Conservation (phyloP, 2,888 invertebrate genomes). For the Eueremaeus valkanovi region DNA sequence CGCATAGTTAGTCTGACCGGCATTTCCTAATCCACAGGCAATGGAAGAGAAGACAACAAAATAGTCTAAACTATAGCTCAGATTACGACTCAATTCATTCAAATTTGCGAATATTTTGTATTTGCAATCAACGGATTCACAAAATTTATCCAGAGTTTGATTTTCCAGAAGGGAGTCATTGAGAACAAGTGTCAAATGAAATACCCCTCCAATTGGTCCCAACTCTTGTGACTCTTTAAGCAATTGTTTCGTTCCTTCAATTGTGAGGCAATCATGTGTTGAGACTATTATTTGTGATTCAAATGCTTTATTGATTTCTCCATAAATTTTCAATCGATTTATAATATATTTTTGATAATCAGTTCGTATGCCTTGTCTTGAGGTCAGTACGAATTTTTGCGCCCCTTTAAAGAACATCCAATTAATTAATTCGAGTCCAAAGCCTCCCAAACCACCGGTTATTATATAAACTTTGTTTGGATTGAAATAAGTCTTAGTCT, state of each 20-base stretch:
- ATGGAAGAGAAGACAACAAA: conserved; percentile 95
- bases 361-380: too few species aligned
- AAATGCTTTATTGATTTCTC: background rate
- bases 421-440: too few species aligned
- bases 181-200: conserved; percentile 79
- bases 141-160: conserved; percentile 70
- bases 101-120: conserved; percentile 72
- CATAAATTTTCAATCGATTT: background rate
- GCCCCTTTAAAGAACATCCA: too few species aligned
- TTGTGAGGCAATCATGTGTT: conserved; percentile 51
- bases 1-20: conserved; percentile 94
- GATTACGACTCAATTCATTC: conserved; percentile 70
- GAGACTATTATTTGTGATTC: background rate
- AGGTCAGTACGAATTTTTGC: too few species aligned
- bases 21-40: conserved; percentile 91
- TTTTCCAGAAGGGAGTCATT: conserved; percentile 82
- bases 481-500: too few species aligned
- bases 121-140: conserved; percentile 74
- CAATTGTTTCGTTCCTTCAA: conserved; percentile 65
- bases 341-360: background rate
- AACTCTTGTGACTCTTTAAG: conserved; percentile 65
- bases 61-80: conserved; percentile 74
- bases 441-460: too few species aligned
- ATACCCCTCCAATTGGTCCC: conserved; percentile 76
- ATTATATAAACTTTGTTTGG: too few species aligned